Conservation (phyloP, 2,888 invertebrate species). For the Limnephilus auricula region DNA sequence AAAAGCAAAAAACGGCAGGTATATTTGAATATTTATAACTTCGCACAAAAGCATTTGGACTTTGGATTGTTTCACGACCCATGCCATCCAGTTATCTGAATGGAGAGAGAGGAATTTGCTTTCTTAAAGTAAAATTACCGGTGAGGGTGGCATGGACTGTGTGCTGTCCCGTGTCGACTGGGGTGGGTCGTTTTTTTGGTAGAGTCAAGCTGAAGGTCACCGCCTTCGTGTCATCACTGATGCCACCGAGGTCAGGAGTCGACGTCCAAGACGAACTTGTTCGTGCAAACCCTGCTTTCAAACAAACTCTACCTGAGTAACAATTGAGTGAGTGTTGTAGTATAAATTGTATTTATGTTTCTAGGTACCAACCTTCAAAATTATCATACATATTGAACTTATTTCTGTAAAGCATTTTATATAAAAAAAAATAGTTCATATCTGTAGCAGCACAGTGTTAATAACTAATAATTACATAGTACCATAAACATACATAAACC, state of each 20-base stretch:
- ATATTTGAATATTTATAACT: not conserved
- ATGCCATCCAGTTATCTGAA: not conserved
- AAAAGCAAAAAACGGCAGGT: not conserved
- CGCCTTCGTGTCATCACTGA: conserved; percentile 79
- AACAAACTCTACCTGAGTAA: not conserved
- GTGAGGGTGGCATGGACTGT: conserved; percentile 61
- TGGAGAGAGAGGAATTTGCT: not conserved
- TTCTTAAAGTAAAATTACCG: not conserved
- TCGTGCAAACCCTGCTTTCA: conserved; percentile 72
- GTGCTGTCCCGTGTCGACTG: conserved; percentile 78
- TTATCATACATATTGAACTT: not conserved
- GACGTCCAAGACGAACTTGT: conserved; percentile 86
- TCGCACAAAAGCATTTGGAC: not conserved
- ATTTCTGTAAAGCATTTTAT: not conserved
- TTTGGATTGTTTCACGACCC: not conserved
- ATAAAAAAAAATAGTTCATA: not conserved
- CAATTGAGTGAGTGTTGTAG: not conserved
- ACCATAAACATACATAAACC: not conserved
- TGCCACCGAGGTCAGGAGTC: conserved; percentile 86
- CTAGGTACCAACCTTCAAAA: not conserved
- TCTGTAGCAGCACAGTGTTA: not conserved
- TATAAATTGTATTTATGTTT: not conserved
- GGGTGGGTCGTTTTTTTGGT: conserved; percentile 81
- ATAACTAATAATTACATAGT: not conserved
- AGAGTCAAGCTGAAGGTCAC: conserved; percentile 84